These are phyloP conservation scores for Poecile montanus DNA, from an alignment of 2,797 vertebrate species.

Conservation along the genomic window DNA sequence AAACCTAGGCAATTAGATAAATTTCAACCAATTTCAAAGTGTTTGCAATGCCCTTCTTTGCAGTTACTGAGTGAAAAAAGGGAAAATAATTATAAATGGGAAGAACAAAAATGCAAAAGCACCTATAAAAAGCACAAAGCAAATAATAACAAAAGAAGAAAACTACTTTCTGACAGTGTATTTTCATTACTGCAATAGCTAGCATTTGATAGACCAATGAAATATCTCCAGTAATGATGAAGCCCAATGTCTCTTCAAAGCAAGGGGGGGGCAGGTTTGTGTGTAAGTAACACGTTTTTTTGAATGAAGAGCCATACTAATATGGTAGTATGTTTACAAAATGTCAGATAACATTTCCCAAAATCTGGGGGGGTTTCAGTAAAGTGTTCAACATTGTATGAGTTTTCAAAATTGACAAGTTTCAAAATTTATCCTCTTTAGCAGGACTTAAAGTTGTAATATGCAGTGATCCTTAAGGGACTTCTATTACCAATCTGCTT, in stretches of 20 bases:
- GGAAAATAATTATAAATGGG: background rate
- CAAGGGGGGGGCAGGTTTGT: rapidly evolving
- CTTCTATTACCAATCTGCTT: background rate
- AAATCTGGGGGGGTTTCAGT: background rate
- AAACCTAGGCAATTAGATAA: background rate
- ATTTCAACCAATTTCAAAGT: background rate
- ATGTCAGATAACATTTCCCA: background rate
- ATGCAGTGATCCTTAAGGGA: background rate
- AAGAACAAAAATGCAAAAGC: background rate
- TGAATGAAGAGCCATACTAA: background rate
- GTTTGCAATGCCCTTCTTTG: background rate
- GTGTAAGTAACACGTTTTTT: background rate
- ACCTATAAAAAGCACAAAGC: background rate
- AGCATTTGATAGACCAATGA: background rate
- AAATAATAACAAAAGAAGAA: background rate
- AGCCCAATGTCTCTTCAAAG: background rate
- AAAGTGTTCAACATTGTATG: background rate
- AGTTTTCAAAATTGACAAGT: background rate
- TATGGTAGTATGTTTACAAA: background rate
- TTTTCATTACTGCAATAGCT: background rate
- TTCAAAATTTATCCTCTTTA: background rate
- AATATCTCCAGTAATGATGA: background rate
- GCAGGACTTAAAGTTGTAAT: background rate
- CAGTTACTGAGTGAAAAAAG: background rate
- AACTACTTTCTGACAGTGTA: background rate